A percentile compares a stretch with the other conserved stretches of the same genome.
phyloP scores from a whole-genome alignment of 37 sponge, comb jelly and placozoan genomes.

The Halichondria panicea region DNA sequence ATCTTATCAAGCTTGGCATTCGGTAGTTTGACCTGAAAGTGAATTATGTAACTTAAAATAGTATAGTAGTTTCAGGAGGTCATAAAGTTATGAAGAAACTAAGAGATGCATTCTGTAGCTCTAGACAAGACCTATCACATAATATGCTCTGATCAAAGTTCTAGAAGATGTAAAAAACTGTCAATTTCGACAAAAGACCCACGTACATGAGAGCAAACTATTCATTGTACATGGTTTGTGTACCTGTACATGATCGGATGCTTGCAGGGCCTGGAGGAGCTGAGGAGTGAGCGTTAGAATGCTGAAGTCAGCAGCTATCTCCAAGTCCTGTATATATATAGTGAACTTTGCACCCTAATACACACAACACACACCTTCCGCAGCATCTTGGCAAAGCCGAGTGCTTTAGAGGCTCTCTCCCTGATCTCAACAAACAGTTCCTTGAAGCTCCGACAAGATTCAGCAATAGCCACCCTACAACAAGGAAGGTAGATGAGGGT shows the following conservation, averaged over 20 bases:
- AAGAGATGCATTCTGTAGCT: too few species aligned
- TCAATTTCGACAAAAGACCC: too few species aligned
- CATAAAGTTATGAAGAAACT: too few species aligned
- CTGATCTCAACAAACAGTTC: constrained; percentile 52
- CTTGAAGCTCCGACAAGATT: constrained; percentile 66
- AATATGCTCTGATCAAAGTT: too few species aligned
- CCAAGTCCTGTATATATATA: constrained; percentile 59
- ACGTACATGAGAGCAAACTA: too few species aligned
- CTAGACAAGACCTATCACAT: too few species aligned
- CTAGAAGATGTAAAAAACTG: too few species aligned
- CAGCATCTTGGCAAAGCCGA: constrained; percentile 75
- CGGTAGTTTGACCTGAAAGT: constrained; percentile 33
- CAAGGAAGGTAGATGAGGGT: not conserved
- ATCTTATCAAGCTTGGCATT: constrained; percentile 39
- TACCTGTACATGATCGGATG: constrained; percentile 57
- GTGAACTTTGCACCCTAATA: too few species aligned
- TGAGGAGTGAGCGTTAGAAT: constrained; percentile 3
- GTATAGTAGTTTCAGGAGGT: constrained; percentile 53
- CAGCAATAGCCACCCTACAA: constrained; percentile 28
- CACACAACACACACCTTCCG: constrained; percentile 59
- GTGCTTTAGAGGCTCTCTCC: constrained; percentile 61
- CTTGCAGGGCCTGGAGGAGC: constrained; percentile 45
- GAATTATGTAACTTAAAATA: constrained; percentile 27
- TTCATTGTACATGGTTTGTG: too few species aligned
- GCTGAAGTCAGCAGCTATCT: constrained; percentile 78